Conservation (phyloP, 2,113 vertebrate genomes). For the Typhlomys cinereus region DNA sequence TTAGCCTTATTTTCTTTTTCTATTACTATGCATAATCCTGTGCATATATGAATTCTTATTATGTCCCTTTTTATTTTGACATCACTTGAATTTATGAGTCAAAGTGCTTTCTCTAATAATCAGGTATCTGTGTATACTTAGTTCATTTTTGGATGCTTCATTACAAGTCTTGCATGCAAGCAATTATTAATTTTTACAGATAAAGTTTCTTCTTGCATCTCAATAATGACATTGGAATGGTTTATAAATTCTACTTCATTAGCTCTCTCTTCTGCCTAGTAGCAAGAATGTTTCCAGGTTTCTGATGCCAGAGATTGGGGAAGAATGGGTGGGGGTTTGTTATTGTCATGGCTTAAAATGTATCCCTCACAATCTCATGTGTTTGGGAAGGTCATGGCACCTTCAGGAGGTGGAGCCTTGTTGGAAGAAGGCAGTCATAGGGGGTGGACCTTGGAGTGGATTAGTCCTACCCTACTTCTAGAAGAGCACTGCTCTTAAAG, state of each 20-base stretch:
- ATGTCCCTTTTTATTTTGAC: background rate
- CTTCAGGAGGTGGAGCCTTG: too few relatives aligned
- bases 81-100: background rate
- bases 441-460: too few relatives aligned
- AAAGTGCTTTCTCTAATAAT: background rate
- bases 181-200: background rate
- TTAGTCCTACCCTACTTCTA: too few relatives aligned
- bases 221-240: background rate
- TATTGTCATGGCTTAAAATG: too few relatives aligned
- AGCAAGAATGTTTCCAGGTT: background rate
- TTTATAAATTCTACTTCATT: background rate
- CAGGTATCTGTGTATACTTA: background rate
- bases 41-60: background rate
- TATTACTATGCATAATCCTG: background rate
- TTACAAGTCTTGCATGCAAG: too few relatives aligned
- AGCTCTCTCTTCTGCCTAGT: background rate
- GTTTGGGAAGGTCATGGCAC: too few relatives aligned
- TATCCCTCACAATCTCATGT: too few relatives aligned
- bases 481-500: too few relatives aligned
- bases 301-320: background rate
- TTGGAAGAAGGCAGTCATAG: too few relatives aligned
- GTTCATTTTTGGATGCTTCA: background rate
- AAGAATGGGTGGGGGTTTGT: background rate
- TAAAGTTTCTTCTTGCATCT: background rate
- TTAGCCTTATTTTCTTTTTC: conserved; percentile 1